phyloP scores from a whole-genome alignment of 2,888 invertebrate genomes.

The Coelopa pilipes region DNA sequence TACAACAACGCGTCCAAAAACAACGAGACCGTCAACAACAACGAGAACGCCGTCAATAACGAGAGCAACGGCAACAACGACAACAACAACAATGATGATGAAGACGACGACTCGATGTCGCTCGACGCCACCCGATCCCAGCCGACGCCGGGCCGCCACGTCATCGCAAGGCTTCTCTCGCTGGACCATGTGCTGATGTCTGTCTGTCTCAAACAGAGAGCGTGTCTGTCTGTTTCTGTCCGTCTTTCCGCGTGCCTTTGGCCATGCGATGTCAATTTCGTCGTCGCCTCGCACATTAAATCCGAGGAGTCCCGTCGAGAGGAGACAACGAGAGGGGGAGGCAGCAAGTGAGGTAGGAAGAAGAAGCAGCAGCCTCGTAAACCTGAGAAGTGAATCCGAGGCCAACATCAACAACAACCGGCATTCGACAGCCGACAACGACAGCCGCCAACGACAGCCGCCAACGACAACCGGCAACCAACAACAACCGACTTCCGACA shows the following conservation, averaged over 20 bases:
- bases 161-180: neutral
- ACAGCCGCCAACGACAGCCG: neutral
- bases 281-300: conserved; percentile 16
- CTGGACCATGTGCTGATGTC: neutral
- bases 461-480: too few species aligned
- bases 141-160: neutral
- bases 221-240: neutral
- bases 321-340: neutral
- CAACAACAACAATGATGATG: too few species aligned
- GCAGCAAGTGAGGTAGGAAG: neutral
- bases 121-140: too few species aligned
- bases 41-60: too few species aligned
- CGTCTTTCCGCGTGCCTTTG: neutral
- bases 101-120: too few species aligned
- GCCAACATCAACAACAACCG: conserved; percentile 5
- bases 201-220: neutral
- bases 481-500: neutral
- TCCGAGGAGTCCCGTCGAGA: neutral
- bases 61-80: too few species aligned
- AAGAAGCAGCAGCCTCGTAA: neutral
- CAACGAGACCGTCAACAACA: too few species aligned
- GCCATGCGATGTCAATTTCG: conserved; percentile 19
- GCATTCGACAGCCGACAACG: neutral
- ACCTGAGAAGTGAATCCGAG: neutral
- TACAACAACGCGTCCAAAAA: too few species aligned